Percentiles rank a stretch among this genome's conserved stretches.
phyloP scores from a whole-genome alignment of 2,797 vertebrate genomes.

The Sebastolobus alascanus region DNA sequence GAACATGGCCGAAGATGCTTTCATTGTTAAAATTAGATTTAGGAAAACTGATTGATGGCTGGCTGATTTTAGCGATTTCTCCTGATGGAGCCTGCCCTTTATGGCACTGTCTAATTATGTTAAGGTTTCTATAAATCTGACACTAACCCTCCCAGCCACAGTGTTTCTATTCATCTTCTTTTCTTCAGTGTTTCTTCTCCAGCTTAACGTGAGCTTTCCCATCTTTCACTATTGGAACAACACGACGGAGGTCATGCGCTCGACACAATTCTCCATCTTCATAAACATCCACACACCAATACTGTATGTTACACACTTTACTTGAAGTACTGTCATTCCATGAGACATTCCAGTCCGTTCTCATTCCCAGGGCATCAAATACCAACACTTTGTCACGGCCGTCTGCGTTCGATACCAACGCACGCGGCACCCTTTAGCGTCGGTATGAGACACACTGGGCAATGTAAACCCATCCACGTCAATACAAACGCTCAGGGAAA shows the following conservation, averaged over 20 bases:
- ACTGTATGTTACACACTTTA: not conserved
- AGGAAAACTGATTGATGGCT: fast-evolving
- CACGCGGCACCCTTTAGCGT: too few relatives aligned
- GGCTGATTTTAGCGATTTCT: not conserved
- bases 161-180: not conserved
- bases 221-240: not conserved
- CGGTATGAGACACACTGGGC: too few relatives aligned
- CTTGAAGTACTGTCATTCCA: not conserved
- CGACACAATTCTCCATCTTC: not conserved
- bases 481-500: too few relatives aligned
- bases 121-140: conserved; percentile 43
- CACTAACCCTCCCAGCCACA: not conserved
- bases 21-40: not conserved
- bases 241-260: not conserved
- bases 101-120: not conserved
- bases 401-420: fast-evolving
- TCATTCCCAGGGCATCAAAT: too few relatives aligned
- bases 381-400: fast-evolving
- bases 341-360: not conserved
- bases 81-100: not conserved
- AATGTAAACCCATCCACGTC: too few relatives aligned
- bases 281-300: not conserved
- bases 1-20: not conserved
- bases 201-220: not conserved
- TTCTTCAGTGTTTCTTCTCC: not conserved